Base-by-base conservation (phyloP, 1,140 invertebrate genomes). In the Calephelis virginiensis region DNA sequence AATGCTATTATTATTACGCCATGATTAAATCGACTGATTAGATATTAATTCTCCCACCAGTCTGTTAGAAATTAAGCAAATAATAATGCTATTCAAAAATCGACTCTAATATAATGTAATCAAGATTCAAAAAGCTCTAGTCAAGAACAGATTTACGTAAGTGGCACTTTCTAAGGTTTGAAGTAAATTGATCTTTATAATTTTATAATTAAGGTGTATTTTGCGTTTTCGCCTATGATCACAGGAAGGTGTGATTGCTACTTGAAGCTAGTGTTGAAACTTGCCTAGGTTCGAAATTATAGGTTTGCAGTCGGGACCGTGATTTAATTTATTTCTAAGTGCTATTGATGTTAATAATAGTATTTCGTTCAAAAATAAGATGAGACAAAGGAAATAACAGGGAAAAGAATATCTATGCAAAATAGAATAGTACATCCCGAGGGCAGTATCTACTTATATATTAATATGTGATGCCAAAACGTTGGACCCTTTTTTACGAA, bases 21-120 rank as follows among this genome's bases (percentile, higher is more conserved):
- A 61, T 63, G 71, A 80, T 77, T 75, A 74, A 78, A 78, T 80
- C 74, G 76, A 72, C 73, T 80, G 76, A 80, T 80, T 75, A 77
- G 67, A 64, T 75, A 77, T 74, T 80, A 80, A 80, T 76, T 76
- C 70, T 76, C 73, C 76, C 74, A 75, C 69, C 73, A 68, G 67
- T 60, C 50, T 61, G 63, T 68, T 61, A 68, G 71, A 72, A 73
- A 48, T 72, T 68, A 70, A 68, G 68, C 67, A 37, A 59, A 71
- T n/a, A n/a, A 4, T 63, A 68, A 56, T 70, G 56, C 48, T n/a
- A 67, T 9, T 61, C n/a, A 12, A 76, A 72, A 46, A 17, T 67
- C 8, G 61, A 71, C 69, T 38, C 46, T 76, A 71, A 40, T 0
- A 0, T 0, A 10, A 10, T 14, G 0, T 10, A 1, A 0, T 46